Percentiles rank a stretch among this genome's conserved stretches.
These are phyloP conservation scores for Cranoglanis bouderius DNA, from an alignment of 2,113 vertebrate genomes.

Conservation along the genomic window DNA sequence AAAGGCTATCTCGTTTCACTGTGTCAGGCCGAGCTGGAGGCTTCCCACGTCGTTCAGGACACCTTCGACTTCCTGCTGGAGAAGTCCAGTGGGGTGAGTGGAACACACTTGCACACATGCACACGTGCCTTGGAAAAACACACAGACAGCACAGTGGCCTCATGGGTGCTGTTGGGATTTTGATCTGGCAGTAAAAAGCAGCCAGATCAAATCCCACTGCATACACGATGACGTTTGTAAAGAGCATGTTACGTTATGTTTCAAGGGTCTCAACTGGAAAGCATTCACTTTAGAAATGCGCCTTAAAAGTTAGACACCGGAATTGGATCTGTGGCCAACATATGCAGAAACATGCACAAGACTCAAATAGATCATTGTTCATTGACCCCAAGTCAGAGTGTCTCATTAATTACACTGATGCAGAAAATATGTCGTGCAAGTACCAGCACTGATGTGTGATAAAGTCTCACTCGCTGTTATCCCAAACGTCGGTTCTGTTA, in stretches of 20 bases:
- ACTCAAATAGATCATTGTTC: neutral
- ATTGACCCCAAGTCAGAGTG: neutral
- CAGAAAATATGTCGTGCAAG: neutral
- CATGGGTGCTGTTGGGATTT: conserved; percentile 41
- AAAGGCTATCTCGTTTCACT: conserved; percentile 94
- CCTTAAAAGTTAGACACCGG: neutral
- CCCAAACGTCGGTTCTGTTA: neutral
- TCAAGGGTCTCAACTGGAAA: neutral
- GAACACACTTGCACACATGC: conserved; percentile 5
- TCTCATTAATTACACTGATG: neutral
- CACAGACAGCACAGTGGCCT: conserved; percentile 12
- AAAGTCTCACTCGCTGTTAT: neutral
- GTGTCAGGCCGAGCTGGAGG: conserved; percentile 89
- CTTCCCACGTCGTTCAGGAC: conserved; percentile 83
- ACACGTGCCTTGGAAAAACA: conserved; percentile 30
- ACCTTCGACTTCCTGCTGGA: conserved; percentile 88
- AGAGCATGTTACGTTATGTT: neutral
- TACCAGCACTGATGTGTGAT: neutral
- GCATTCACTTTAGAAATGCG: neutral
- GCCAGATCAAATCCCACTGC: conserved; percentile 31
- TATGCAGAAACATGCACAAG: neutral
- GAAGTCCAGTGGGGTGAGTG: conserved; percentile 84
- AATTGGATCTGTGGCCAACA: neutral
- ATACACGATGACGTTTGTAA: neutral
- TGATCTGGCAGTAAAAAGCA: conserved; percentile 39